Base-by-base conservation (phyloP, 1,140 invertebrate species). In the Branchinecta lindahli region DNA sequence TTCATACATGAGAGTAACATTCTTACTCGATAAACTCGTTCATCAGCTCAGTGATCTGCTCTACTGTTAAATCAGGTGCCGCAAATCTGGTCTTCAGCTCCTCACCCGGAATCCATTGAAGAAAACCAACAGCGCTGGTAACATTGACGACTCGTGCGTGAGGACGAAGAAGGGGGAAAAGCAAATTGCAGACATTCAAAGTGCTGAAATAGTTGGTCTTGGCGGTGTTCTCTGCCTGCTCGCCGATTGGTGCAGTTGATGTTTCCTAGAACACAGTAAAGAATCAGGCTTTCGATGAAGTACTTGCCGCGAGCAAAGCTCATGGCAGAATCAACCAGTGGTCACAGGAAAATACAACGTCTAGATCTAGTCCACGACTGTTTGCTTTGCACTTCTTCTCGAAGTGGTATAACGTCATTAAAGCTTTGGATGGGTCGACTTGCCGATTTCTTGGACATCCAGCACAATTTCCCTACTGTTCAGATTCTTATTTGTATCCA, bases 81-180 rank as follows among this genome's bases (percentile, higher is more conserved):
- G 78, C 74, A 10, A 89, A 81, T 73, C 78, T 79, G 8, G 80
- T 76, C 67, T 81, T 79, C 4, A 86, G 75, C 46, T 79, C 78
- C n/a, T 70, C 68, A 45, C 75, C 72, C 8, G 84, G 83, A 75
- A 84, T 84, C 68, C 75, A 75, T 18, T 76, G 80, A 21, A 87
- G 76, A 75, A 84, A 84, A 21, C 87, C 88, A 7, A 73, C 74
- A 45, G 83, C 83, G 78, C 88, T 90, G 0, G 88, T 90, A 0
- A 92, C 70, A 78, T 90, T 88, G 0, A 89, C 85, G 33, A 92
- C 86, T 77, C 86, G 82, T 8, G 85, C 87, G 74, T 86, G 83
- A 61, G 84, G 77, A 52, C 81, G 77, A 8, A 91, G 77, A 7
- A 91, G 72, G 9, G 88, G 88, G 76, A 89, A 88, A 3, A 91